Base-by-base conservation (phyloP, 2,888 invertebrate genomes). In the Eupithecia tripunctaria region DNA sequence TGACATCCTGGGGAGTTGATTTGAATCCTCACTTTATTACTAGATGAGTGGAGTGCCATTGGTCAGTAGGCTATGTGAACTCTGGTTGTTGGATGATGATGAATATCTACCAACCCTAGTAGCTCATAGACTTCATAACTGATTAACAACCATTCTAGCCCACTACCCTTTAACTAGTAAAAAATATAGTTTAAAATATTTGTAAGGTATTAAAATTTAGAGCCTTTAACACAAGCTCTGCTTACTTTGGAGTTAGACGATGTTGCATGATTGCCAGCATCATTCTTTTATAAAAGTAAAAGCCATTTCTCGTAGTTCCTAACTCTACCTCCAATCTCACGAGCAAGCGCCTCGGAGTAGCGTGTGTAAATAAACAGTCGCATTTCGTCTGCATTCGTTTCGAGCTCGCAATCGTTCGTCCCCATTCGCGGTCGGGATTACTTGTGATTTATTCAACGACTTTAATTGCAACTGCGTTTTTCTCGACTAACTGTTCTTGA, bases 331-430 rank as follows among this genome's bases (percentile, higher is more conserved):
- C 38, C 75, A 76, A 79, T 79, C 73, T 80, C 73, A 76, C 74
- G 74, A 74, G 73, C 80, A 78, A 83, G 80, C 79, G 78, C 80
- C 79, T 81, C 82, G 78, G 75, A 78, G 82, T 82, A 79, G 80
- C 75, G 79, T 82, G 81, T 84, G 85, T 86, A 88, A 86, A 86
- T 85, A 87, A 86, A 84, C 86, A 88, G 71, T 76, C 78, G 65
- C 82, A 82, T 81, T 84, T 80, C 81, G 41, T 74, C 70, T 64
- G 72, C 76, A 74, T 72, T 76, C 77, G 66, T 70, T 72, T 81
- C 81, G 79, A 80, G 80, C 80, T 84, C 81, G 80, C 81, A 81
- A 84, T 82, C 79, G 80, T 83, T 85, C 81, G 81, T 80, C 79
- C 77, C 75, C 81, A 76, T 83, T 83, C 82, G 81, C 78, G 75